phyloP scores from a whole-genome alignment of 2,888 invertebrate genomes.

The Notodonta dromedarius region DNA sequence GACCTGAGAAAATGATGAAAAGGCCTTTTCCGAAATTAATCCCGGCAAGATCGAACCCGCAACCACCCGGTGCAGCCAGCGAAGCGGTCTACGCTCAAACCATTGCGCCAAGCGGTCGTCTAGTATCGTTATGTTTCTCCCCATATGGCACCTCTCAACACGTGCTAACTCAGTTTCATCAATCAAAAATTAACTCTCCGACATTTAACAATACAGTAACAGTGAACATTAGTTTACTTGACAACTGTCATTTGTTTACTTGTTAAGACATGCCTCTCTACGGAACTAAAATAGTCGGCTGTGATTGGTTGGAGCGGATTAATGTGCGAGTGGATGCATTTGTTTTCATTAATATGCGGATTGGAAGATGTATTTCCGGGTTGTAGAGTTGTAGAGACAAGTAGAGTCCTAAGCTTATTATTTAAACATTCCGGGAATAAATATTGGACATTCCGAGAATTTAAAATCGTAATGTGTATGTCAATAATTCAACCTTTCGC shows the following conservation, averaged over 20 bases:
- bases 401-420: neutral
- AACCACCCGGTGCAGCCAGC: no score
- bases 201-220: slow-evolving; percentile 41
- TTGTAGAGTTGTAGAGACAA: neutral
- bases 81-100: no score
- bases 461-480: no score
- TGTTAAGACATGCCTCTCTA: slow-evolving; percentile 33
- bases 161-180: slow-evolving; percentile 19
- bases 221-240: slow-evolving; percentile 58
- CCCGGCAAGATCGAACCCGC: no score
- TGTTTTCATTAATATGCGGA: slow-evolving; percentile 14
- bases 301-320: slow-evolving; percentile 26
- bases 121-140: neutral
- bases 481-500: no score
- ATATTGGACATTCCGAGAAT: no score
- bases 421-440: no score
- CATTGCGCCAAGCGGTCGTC: no score
- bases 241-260: slow-evolving; percentile 63
- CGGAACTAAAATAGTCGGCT: slow-evolving; percentile 27
- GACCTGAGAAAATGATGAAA: no score
- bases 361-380: neutral
- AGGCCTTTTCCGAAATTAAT: no score
- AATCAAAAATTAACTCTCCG: slow-evolving; percentile 39
- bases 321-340: slow-evolving; percentile 23
- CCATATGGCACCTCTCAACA: slow-evolving; percentile 2